Evolutionary conservation across 2,113 vertebrate species (phyloP), one percentile per base, ranked within the genome.

Genomic region (Rhadina sibilatrix): DNA sequence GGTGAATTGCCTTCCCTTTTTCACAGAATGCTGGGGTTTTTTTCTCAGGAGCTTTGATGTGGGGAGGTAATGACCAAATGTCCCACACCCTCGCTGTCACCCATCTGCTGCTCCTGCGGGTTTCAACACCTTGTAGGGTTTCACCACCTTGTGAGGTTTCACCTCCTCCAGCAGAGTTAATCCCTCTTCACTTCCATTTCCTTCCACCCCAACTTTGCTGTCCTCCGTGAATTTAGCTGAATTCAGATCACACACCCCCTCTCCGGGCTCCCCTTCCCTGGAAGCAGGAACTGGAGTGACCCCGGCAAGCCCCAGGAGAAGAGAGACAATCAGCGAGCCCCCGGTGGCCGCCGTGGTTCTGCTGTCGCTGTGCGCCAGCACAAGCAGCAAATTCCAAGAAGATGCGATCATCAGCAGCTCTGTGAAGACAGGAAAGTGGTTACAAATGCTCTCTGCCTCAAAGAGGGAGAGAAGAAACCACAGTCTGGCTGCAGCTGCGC

Each of bases 361-460:
- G 93, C 59, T 82, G 85, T 64, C 18, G 33, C 90, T 92, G 60
- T 92, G 85, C 38, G 76, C 93, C 97, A 97, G 97, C 92, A 98
- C 97, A 83, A 98, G 97, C 93, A 97, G 89, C 90, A 63, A 98
- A 98, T 98, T 98, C 98, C 97, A 98, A 97, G 97, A 97, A 97
- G 93, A 94, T 97, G 97, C 90, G 93, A 97, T 96, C 97, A 98
- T 96, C 91, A 50, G 71, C 87, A 97, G 96, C 96, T 98, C 98
- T 93, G 97, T 90, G 98, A 98, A 98, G 97, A 97, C 98, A 97
- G 97, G 97, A 97, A 98, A 98, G 97, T 92, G 97, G 97, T 98
- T 96, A 83, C 87, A 97, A 97, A 95, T 96, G 97, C 89, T 70
- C 38, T 85, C 64, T 95, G 84, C 81, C 84, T 88, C 81, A 94